These are phyloP conservation scores for Patella caerulea DNA, from an alignment of 2,888 invertebrate genomes.

Conservation along the genomic window DNA sequence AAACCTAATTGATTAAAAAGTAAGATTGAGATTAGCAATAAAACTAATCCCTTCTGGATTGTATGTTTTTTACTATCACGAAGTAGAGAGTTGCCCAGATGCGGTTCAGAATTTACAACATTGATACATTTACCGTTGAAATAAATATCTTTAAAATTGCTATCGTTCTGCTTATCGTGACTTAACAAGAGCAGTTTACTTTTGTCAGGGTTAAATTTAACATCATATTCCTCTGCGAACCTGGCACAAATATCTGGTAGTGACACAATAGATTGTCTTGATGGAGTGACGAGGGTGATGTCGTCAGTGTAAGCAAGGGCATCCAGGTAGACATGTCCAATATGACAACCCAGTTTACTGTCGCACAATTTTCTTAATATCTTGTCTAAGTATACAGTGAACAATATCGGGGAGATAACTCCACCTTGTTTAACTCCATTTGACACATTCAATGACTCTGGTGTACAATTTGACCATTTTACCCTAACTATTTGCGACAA, in stretches of 20 bases:
- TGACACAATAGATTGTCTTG: neutral
- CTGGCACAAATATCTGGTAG: neutral
- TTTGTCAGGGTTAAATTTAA: neutral
- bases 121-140: neutral
- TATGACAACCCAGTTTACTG: neutral
- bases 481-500: too few species aligned
- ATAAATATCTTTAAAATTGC: neutral
- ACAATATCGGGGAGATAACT: conserved; percentile 19
- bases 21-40: too few species aligned
- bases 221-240: neutral
- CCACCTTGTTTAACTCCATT: conserved; percentile 21
- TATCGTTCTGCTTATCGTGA: neutral
- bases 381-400: conserved; percentile 20
- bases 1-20: too few species aligned
- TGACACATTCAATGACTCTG: conserved; percentile 16
- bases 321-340: conserved; percentile 8
- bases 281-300: conserved; percentile 10
- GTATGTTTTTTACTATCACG: too few species aligned
- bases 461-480: neutral
- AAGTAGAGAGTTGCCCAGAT: too few species aligned
- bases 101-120: neutral
- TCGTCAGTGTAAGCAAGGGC: conserved; percentile 32
- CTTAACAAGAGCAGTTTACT: too few species aligned
- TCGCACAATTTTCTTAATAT: conserved; percentile 14
- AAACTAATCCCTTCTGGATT: too few species aligned